Conservation (phyloP, 2,797 vertebrate species). For the Alcedo atthis region DNA sequence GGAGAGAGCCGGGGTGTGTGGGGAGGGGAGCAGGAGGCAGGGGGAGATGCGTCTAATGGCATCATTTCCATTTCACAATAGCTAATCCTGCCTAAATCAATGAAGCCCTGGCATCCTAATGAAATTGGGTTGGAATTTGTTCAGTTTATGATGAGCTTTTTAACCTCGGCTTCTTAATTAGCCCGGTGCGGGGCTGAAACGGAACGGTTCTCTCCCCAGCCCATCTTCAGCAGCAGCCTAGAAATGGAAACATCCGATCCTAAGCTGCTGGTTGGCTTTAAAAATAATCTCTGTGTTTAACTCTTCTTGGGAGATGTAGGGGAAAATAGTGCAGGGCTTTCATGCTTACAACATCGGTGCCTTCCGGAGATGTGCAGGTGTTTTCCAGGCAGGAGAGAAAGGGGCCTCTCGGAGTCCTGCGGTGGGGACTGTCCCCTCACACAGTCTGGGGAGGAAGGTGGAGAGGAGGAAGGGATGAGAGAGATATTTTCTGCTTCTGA, state of each 20-base stretch:
- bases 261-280: constrained; percentile 38
- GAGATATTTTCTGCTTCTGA: neutral
- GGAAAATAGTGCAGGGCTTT: neutral
- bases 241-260: constrained; percentile 35
- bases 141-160: constrained; percentile 62
- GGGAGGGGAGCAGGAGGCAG: neutral
- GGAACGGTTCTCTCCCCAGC: neutral
- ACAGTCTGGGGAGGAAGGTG: neutral
- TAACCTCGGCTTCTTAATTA: constrained; percentile 61
- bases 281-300: constrained; percentile 38
- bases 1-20: neutral
- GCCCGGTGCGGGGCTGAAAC: neutral
- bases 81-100: constrained; percentile 59
- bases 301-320: neutral
- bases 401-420: neutral
- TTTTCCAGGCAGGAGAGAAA: neutral
- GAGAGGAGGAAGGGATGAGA: neutral
- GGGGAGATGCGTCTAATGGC: constrained; percentile 28
- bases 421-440: neutral
- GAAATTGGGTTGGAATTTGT: constrained; percentile 52
- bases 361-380: neutral
- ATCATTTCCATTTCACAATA: constrained; percentile 66
- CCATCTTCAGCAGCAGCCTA: neutral
- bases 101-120: constrained; percentile 7
- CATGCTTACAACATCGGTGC: accelerated